phyloP scores from a whole-genome alignment of 2,888 invertebrate genomes.

The Nasonia oneida region DNA sequence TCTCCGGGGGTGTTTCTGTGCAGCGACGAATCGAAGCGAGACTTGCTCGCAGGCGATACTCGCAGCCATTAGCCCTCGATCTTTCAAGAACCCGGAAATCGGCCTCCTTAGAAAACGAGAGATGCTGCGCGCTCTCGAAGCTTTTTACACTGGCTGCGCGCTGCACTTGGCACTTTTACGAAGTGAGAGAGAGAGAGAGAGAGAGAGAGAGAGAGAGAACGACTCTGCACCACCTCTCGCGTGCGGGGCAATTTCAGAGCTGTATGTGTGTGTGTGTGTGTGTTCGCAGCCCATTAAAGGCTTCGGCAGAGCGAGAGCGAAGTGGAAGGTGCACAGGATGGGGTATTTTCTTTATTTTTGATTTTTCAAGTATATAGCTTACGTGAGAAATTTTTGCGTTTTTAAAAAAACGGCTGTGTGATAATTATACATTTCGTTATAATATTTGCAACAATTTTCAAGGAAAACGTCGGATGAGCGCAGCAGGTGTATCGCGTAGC shows the following conservation, averaged over 20 bases:
- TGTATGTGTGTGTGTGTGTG: not conserved
- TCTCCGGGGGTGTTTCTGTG: not conserved
- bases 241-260: slow-evolving; percentile 19
- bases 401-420: too few relatives aligned
- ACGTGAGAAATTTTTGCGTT: too few relatives aligned
- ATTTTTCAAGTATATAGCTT: not conserved
- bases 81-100: slow-evolving; percentile 49
- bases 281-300: slow-evolving; percentile 52
- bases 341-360: not conserved
- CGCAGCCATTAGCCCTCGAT: slow-evolving; percentile 26
- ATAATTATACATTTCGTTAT: too few relatives aligned
- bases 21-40: not conserved
- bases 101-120: slow-evolving; percentile 33
- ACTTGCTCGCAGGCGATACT: not conserved
- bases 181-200: not conserved
- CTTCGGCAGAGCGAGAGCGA: not conserved
- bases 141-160: slow-evolving; percentile 39
- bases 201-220: not conserved
- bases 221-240: slow-evolving; percentile 9
- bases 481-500: not conserved
- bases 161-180: slow-evolving; percentile 46
- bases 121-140: slow-evolving; percentile 18
- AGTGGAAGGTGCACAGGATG: not conserved
- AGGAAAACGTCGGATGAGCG: not conserved
- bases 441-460: not conserved